A percentile compares a stretch with the other conserved stretches of the same genome.
Evolutionary conservation across 2,113 vertebrate species (phyloP).

Genomic region (Nothobranchius kuhntae): DNA sequence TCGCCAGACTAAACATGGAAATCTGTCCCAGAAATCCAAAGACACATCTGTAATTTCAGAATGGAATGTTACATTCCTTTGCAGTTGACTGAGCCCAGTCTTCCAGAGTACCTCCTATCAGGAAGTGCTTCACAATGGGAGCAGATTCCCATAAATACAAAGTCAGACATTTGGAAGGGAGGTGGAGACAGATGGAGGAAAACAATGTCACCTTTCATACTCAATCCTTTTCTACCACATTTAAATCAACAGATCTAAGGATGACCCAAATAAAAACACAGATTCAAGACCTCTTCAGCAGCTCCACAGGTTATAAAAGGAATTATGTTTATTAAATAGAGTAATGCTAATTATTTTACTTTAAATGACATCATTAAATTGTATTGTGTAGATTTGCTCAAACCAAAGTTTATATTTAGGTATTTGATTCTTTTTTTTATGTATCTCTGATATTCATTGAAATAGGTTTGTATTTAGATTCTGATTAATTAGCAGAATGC

Average conservation of each 20-base stretch:
- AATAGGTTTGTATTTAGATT: no score
- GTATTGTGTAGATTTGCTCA: no score
- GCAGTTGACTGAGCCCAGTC: constrained; percentile 78
- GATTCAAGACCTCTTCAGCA: no score
- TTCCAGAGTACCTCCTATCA: constrained; percentile 76
- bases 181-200: constrained; percentile 63
- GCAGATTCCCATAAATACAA: constrained; percentile 80
- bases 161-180: constrained; percentile 74
- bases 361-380: no score
- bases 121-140: constrained; percentile 81
- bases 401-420: no score
- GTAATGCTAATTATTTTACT: no score
- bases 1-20: constrained; percentile 70
- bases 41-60: constrained; percentile 78
- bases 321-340: no score
- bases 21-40: constrained; percentile 70
- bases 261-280: constrained; percentile 9
- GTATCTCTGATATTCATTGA: no score
- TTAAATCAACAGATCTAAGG: constrained; percentile 21
- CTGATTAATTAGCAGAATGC: no score
- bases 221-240: constrained; percentile 32
- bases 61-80: constrained; percentile 79
- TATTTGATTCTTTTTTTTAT: no score
- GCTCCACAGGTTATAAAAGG: no score
- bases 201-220: constrained; percentile 62